A percentile compares a stretch with the other conserved stretches of the same genome.
Conservation (phyloP, 2,888 invertebrate species). For the Penaeus monodon region DNA sequence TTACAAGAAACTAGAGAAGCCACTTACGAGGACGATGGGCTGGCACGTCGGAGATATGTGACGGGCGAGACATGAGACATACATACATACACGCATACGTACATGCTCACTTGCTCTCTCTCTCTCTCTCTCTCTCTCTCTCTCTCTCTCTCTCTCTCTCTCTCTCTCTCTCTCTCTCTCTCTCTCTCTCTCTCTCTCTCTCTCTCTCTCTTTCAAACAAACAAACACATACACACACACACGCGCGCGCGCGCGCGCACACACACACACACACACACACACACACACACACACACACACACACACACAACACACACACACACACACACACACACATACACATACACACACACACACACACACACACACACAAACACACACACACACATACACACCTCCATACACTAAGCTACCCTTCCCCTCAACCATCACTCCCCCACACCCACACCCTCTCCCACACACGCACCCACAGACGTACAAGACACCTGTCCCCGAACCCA, state of each 20-base stretch:
- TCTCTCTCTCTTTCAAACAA: not conserved
- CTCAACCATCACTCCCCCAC: not conserved
- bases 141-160: not conserved
- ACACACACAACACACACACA: not conserved
- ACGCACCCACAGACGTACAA: constrained; percentile 12
- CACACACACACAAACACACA: not conserved
- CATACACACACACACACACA: not conserved
- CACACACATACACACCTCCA: not conserved
- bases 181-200: not conserved
- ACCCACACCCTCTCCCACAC: not conserved
- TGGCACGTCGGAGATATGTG: too few species aligned
- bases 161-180: not conserved
- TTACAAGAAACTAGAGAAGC: too few species aligned
- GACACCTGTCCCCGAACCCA: constrained; percentile 4
- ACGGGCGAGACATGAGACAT: too few species aligned
- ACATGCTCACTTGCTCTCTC: not conserved
- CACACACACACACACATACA: not conserved
- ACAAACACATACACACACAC: not conserved
- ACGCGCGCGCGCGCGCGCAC: not conserved
- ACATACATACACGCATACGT: too few species aligned
- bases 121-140: constrained; percentile 15
- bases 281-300: not conserved
- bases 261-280: not conserved
- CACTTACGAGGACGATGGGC: too few species aligned
- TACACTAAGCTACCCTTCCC: not conserved